Percentiles rank a stretch among this genome's conserved stretches.
Evolutionary conservation across 2,113 vertebrate genomes (phyloP).

Genomic region (Carlito syrichta): DNA sequence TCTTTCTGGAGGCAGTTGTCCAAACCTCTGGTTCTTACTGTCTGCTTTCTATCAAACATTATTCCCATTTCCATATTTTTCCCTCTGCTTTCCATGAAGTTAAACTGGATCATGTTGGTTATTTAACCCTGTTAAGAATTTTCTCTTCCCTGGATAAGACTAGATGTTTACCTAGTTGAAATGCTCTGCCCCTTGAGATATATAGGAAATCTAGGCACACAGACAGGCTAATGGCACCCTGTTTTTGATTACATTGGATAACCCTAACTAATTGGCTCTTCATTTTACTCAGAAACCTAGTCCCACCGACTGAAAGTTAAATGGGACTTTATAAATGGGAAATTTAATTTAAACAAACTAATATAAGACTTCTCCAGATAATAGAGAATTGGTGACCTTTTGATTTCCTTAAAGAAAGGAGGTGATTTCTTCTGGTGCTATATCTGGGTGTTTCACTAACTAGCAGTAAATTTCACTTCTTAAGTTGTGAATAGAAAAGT

Average conservation of each 20-base stretch:
- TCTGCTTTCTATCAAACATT: neutral
- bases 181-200: neutral
- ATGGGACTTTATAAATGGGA: neutral
- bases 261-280: neutral
- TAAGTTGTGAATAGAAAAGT: conserved; percentile 7
- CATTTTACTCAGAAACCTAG: neutral
- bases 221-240: neutral
- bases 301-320: neutral
- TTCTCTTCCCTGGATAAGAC: neutral
- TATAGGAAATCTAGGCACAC: neutral
- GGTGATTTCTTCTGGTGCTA: neutral
- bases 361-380: neutral
- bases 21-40: neutral
- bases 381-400: neutral
- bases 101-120: neutral
- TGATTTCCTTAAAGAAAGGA: neutral
- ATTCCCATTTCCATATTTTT: neutral
- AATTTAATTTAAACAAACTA: neutral
- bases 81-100: neutral
- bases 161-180: neutral
- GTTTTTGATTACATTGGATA: neutral
- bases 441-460: neutral
- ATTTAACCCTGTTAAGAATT: neutral
- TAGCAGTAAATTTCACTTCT: neutral
- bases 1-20: neutral